Evolutionary conservation across 2,888 invertebrate genomes (phyloP).

Genomic region (Lymantria dispar): DNA sequence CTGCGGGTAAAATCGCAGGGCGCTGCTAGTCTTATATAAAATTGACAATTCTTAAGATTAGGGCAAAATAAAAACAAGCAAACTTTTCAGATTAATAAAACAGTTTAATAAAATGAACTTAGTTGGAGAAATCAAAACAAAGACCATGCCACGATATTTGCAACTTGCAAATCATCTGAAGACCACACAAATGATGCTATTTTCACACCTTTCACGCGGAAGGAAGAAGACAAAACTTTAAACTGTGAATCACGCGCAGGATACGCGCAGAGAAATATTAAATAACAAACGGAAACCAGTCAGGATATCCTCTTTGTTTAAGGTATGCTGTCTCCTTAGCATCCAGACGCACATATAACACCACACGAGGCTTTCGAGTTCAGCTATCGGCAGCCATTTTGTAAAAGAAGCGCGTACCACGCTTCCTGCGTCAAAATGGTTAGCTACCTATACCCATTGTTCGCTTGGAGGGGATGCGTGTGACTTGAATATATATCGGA

Average conservation of each 20-base stretch:
- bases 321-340: conserved; percentile 66
- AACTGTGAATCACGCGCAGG: conserved; percentile 51
- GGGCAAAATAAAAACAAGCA: no score
- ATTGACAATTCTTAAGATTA: no score
- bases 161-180: no score
- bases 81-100: no score
- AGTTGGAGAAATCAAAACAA: no score
- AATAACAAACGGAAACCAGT: conserved; percentile 57
- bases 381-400: conserved; percentile 63
- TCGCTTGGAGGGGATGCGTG: conserved; percentile 69
- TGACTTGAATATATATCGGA: conserved; percentile 61
- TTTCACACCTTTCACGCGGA: conserved; percentile 43
- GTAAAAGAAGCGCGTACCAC: conserved; percentile 69
- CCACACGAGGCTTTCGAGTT: conserved; percentile 41
- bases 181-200: neutral
- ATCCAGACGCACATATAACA: conserved; percentile 68
- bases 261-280: conserved; percentile 41
- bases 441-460: conserved; percentile 74
- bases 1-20: no score
- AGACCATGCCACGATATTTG: no score
- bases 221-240: conserved; percentile 37
- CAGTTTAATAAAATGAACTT: no score
- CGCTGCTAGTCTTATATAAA: no score
- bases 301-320: conserved; percentile 75
- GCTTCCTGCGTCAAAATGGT: conserved; percentile 78